A percentile compares a stretch with the other conserved stretches of the same genome.
Conservation (phyloP, 2,113 vertebrate genomes). For the Sminthopsis crassicaudata region DNA sequence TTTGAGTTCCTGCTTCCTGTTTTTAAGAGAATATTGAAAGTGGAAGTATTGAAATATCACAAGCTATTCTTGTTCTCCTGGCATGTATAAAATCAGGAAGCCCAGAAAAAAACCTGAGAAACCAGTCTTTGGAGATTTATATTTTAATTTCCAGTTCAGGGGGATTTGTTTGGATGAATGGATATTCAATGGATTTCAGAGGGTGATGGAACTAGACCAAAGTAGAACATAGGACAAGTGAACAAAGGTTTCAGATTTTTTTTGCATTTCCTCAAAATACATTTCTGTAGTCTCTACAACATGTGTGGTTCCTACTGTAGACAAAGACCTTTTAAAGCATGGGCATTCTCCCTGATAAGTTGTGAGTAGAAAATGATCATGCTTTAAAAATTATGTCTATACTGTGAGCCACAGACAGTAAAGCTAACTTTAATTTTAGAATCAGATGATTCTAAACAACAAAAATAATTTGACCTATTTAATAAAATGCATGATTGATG, state of each 20-base stretch:
- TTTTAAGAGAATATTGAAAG: conserved; percentile 74
- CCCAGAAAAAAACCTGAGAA: conserved; percentile 53
- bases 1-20: conserved; percentile 72
- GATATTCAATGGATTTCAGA: conserved; percentile 14
- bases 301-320: not conserved
- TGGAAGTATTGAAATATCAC: conserved; percentile 67
- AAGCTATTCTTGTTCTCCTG: conserved; percentile 61
- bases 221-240: conserved; percentile 13
- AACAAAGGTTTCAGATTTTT: conserved; percentile 37
- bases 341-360: not conserved
- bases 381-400: not conserved
- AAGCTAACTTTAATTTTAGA: not conserved
- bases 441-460: not conserved
- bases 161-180: conserved; percentile 28
- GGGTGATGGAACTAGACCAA: not conserved
- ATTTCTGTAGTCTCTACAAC: not conserved
- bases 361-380: not conserved
- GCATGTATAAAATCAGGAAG: conserved; percentile 67
- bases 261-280: not conserved
- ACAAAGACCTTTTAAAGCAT: not conserved
- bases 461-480: not conserved
- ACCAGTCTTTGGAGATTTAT: conserved; percentile 41
- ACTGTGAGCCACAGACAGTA: not conserved
- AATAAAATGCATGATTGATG: not conserved
- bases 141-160: conserved; percentile 57